phyloP scores from a whole-genome alignment of 2,113 vertebrate species.

The Rhinopomastus cyanomelas region DNA sequence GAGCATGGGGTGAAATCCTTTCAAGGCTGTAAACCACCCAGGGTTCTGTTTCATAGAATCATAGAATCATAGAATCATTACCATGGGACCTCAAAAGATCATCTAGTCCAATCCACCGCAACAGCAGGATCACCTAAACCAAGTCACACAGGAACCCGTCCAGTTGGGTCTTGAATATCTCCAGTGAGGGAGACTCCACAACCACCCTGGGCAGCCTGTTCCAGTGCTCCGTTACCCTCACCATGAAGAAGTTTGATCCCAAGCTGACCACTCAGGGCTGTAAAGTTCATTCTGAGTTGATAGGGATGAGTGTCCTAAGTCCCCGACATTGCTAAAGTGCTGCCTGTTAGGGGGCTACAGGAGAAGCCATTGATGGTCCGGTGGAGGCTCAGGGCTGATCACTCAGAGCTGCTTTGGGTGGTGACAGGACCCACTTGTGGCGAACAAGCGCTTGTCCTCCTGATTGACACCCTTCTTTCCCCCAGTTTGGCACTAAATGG shows the following conservation, averaged over 20 bases:
- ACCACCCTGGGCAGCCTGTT: no score
- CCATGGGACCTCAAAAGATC: no score
- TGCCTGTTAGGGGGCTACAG: neutral
- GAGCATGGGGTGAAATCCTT: neutral
- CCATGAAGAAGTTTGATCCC: no score
- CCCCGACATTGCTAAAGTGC: slow-evolving; percentile 12
- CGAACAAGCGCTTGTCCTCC: neutral
- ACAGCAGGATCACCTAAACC: no score
- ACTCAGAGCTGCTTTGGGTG: slow-evolving; percentile 52
- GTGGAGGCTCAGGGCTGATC: slow-evolving; percentile 13
- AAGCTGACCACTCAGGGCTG: neutral
- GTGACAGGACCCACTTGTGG: slow-evolving; percentile 58
- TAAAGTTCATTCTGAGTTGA: slow-evolving; percentile 41
- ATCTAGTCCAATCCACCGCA: no score
- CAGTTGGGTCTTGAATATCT: no score
- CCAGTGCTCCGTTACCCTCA: no score
- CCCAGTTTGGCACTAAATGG: accelerated
- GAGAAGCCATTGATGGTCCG: neutral
- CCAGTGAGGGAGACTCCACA: no score
- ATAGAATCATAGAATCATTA: no score
- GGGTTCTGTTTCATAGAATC: neutral
- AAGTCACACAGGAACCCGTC: no score
- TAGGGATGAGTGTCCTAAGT: slow-evolving; percentile 42
- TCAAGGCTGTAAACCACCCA: neutral
- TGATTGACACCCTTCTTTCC: neutral